Evolutionary conservation across 2,797 vertebrate species (phyloP).

Genomic region (Manis javanica): DNA sequence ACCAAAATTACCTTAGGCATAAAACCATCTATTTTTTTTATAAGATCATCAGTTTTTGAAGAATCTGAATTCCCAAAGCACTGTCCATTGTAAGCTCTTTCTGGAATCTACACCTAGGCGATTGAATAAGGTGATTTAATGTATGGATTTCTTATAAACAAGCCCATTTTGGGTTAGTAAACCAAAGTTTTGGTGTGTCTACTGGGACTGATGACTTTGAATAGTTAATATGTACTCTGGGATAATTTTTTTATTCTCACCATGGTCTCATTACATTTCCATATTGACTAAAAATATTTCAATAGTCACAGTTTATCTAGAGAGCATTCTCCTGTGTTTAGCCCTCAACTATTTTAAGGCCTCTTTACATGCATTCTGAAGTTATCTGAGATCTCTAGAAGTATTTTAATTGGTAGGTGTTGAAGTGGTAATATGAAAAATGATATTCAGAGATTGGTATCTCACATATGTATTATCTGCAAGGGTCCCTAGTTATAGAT

Average conservation of each 20-base stretch:
- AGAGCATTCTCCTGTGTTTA: conserved; percentile 36
- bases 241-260: conserved; percentile 10
- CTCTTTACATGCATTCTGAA: background rate
- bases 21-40: background rate
- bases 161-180: background rate
- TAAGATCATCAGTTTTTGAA: background rate
- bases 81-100: background rate
- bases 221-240: conserved; percentile 43
- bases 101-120: background rate
- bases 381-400: background rate
- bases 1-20: background rate
- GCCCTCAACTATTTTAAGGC: background rate
- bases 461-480: background rate
- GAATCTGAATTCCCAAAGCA: background rate
- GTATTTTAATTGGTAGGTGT: background rate
- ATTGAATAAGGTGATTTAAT: background rate
- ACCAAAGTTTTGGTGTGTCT: background rate
- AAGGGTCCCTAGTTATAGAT: background rate
- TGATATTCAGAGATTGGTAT: background rate
- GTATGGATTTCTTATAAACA: background rate
- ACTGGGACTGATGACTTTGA: background rate
- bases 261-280: conserved; percentile 62
- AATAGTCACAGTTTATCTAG: conserved; percentile 30
- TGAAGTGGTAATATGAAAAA: background rate
- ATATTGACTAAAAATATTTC: conserved; percentile 50